Conservation (phyloP, 2,797 vertebrate species). For the Cuniculus paca region DNA sequence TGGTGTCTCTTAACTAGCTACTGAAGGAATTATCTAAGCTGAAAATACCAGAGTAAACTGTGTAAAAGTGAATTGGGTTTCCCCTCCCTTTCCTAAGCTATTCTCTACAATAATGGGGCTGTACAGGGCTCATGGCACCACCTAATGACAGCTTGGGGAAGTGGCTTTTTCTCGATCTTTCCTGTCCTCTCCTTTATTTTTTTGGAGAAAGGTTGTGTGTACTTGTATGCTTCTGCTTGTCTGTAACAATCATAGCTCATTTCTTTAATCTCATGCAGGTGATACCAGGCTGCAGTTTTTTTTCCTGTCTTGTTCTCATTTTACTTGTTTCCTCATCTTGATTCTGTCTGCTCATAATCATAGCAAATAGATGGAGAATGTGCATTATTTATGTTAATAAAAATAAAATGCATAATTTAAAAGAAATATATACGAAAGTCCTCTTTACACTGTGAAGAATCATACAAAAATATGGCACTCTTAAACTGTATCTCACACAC, state of each 20-base stretch:
- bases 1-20: neutral
- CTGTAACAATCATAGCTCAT: neutral
- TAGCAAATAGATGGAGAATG: neutral
- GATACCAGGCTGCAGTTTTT: neutral
- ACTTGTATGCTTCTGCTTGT: neutral
- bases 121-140: too few species aligned
- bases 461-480: neutral
- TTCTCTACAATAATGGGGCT: neutral
- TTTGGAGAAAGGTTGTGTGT: neutral
- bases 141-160: neutral
- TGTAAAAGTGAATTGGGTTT: neutral
- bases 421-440: neutral
- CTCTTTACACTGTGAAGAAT: conserved; percentile 26
- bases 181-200: neutral
- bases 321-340: neutral
- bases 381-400: conserved; percentile 16
- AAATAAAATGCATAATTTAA: neutral
- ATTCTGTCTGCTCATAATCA: neutral
- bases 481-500: neutral
- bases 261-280: neutral
- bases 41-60: neutral
- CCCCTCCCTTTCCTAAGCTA: neutral
- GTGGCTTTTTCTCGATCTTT: neutral
- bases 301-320: neutral
- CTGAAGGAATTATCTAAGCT: conserved; percentile 13